A percentile compares a stretch with the other conserved stretches of the same genome.
Conservation (phyloP, 1,140 invertebrate species). For the Linepithema humile region DNA sequence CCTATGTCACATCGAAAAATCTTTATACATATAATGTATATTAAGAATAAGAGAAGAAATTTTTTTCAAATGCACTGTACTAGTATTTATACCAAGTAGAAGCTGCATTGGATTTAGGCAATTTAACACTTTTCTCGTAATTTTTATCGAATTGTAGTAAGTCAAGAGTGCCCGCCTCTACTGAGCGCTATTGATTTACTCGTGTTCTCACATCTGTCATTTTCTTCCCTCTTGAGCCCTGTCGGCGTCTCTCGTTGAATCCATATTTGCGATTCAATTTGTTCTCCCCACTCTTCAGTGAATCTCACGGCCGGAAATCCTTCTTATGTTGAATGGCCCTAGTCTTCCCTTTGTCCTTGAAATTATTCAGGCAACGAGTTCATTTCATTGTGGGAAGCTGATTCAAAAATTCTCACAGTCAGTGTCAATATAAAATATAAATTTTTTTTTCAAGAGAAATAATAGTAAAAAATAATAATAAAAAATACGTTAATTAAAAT, state of each 20-base stretch:
- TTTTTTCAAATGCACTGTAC: neutral
- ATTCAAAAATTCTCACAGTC: neutral
- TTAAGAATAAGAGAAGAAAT: neutral
- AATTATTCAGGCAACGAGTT: conserved; percentile 7
- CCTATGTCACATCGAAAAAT: neutral
- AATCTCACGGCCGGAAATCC: conserved; percentile 47
- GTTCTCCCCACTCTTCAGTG: conserved; percentile 14
- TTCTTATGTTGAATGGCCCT: conserved; percentile 37
- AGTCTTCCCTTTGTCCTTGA: conserved; percentile 52
- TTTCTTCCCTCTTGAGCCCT: conserved; percentile 36
- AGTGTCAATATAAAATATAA: neutral
- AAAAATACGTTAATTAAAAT: neutral
- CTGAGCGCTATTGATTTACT: conserved; percentile 44
- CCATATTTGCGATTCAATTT: conserved; percentile 67
- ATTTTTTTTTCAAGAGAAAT: no score
- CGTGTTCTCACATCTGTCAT: conserved; percentile 51
- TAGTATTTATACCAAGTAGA: neutral
- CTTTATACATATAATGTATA: neutral
- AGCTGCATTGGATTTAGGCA: neutral
- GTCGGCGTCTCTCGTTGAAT: conserved; percentile 30
- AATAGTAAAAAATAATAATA: neutral
- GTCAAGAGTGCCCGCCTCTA: conserved; percentile 8
- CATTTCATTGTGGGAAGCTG: neutral
- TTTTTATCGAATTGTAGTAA: conserved; percentile 9
- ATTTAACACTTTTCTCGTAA: neutral